Evolutionary conservation across 2,113 vertebrate genomes (phyloP).

Genomic region (Acrocephalus arundinaceus): DNA sequence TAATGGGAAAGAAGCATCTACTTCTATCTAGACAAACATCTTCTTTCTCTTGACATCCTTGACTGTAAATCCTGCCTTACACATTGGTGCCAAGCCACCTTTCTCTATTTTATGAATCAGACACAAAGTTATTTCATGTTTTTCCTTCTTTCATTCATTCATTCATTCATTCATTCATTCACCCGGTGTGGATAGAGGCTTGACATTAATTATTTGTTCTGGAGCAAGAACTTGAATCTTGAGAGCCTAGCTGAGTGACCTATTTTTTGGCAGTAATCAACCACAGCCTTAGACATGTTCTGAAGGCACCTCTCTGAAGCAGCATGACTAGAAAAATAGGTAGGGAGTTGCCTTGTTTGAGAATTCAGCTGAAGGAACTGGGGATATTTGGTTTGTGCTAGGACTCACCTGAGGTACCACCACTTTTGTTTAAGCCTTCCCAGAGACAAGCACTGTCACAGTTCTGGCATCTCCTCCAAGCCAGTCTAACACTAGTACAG

Average conservation of each 20-base stretch:
- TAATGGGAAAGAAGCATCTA: not conserved
- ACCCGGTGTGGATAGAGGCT: fast-evolving
- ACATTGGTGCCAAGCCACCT: not conserved
- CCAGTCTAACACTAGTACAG: not conserved
- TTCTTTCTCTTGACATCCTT: not conserved
- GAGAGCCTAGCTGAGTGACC: not conserved
- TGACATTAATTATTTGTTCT: not conserved
- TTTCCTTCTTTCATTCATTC: not conserved
- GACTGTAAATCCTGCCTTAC: not conserved
- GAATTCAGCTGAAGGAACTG: not conserved
- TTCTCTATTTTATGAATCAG: not conserved
- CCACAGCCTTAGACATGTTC: not conserved
- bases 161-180: not conserved
- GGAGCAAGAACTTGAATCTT: not conserved
- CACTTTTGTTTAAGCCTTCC: not conserved
- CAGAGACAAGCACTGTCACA: not conserved
- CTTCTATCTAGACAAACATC: not conserved
- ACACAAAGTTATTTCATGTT: not conserved
- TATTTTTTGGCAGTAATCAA: not conserved
- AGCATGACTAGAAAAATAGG: not conserved
- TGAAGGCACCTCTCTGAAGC: not conserved
- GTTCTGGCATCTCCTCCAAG: not conserved
- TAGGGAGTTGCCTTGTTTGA: not conserved
- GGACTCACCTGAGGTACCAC: not conserved
- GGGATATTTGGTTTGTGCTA: not conserved